Percentiles rank a stretch among this genome's conserved stretches.
These are phyloP conservation scores for Gryon sp. DNA, from an alignment of 1,140 invertebrate genomes.

Conservation along the genomic window DNA sequence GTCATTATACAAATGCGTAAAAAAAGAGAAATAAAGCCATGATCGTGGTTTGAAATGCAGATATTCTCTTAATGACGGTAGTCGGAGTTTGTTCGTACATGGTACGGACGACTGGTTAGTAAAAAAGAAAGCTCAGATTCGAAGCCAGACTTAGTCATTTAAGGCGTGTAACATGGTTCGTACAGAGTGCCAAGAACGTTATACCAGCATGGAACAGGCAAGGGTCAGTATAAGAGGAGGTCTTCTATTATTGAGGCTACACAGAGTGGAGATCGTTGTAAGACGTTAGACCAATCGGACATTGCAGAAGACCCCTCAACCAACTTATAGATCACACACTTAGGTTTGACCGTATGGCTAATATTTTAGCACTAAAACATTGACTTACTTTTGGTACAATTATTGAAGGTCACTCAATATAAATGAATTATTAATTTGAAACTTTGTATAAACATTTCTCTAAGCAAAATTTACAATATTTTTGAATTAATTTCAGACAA, in stretches of 20 bases:
- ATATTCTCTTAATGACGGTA: constrained; percentile 61
- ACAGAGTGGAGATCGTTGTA: constrained; percentile 74
- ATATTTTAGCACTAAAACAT: too few relatives aligned
- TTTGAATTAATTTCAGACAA: too few relatives aligned
- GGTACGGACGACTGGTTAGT: constrained; percentile 52
- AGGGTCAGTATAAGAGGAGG: constrained; percentile 50
- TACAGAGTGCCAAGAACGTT: constrained; percentile 63
- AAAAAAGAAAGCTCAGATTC: constrained; percentile 63
- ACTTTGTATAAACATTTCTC: too few relatives aligned
- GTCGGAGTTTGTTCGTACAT: constrained; percentile 58
- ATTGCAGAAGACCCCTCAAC: constrained; percentile 59
- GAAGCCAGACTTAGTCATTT: constrained; percentile 58
- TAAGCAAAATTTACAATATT: too few relatives aligned
- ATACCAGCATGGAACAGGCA: constrained; percentile 51
- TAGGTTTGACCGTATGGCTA: constrained; percentile 34
- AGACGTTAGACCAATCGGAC: constrained; percentile 69
- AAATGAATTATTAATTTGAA: too few relatives aligned
- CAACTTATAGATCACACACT: constrained; percentile 58
- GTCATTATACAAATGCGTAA: constrained; percentile 53
- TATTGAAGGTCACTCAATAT: too few relatives aligned
- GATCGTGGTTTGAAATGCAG: constrained; percentile 57
- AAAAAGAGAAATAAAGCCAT: constrained; percentile 49
- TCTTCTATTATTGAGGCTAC: constrained; percentile 75
- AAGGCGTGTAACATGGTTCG: constrained; percentile 62
- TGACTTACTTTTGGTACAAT: too few relatives aligned